Evolutionary conservation across 2,113 vertebrate genomes (phyloP).

Genomic region (Nansenia antarctica): DNA sequence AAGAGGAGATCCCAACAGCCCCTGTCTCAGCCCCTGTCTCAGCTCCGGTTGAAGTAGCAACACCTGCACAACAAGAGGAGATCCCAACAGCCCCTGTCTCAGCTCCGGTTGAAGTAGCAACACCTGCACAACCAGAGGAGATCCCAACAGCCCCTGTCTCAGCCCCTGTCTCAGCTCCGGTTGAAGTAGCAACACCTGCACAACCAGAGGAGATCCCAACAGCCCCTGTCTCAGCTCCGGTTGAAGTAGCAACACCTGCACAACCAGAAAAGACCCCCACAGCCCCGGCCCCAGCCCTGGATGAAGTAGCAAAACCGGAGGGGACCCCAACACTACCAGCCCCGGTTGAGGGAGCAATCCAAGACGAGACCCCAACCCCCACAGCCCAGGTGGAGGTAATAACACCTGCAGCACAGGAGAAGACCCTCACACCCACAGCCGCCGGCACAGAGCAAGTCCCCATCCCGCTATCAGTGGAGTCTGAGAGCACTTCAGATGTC

Average conservation of each 20-base stretch:
- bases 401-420: too few species aligned
- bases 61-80: conserved; percentile 36
- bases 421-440: neutral
- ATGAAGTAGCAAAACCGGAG: conserved; percentile 10
- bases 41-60: neutral
- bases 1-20: neutral
- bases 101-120: neutral
- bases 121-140: too few species aligned
- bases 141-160: neutral
- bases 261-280: neutral
- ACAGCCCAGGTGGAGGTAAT: conserved; percentile 1
- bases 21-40: neutral
- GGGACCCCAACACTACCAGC: neutral
- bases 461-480: conserved; percentile 6
- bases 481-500: conserved; percentile 14
- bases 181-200: neutral
- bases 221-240: neutral
- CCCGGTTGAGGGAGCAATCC: too few species aligned
- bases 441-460: neutral
- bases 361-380: neutral
- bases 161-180: too few species aligned
- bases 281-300: neutral
- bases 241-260: neutral
- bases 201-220: neutral
- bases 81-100: neutral